phyloP scores from a whole-genome alignment of 2,888 invertebrate genomes.

The Chrysotoxum bicinctum region DNA sequence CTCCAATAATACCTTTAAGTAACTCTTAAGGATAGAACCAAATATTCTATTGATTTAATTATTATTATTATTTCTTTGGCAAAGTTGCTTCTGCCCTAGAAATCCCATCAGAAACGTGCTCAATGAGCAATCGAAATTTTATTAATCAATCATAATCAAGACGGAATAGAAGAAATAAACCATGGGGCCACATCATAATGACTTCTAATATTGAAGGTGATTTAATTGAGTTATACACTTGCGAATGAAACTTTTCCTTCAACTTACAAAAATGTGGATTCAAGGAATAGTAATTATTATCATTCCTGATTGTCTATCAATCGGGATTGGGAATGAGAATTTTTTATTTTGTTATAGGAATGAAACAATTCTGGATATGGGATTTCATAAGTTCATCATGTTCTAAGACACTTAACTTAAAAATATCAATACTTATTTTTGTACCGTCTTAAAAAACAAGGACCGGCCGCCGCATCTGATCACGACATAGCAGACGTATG shows the following conservation, averaged over 20 bases:
- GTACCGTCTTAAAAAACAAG: no score
- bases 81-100: conserved; percentile 43
- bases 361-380: conserved; percentile 48
- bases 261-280: conserved; percentile 35
- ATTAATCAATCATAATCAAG: conserved; percentile 71
- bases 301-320: conserved; percentile 61
- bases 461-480: no score
- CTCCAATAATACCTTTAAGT: conserved; percentile 2
- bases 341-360: conserved; percentile 51
- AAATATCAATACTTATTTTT: background rate
- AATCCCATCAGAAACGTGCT: conserved; percentile 64
- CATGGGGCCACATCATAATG: conserved; percentile 46
- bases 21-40: conserved; percentile 24
- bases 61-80: conserved; percentile 36
- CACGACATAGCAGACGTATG: no score
- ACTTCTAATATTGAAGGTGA: conserved; percentile 60
- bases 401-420: background rate
- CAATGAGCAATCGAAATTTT: conserved; percentile 72
- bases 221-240: conserved; percentile 64
- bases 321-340: conserved; percentile 33
- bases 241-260: conserved; percentile 16
- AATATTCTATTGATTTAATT: conserved; percentile 55
- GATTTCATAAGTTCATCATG: conserved; percentile 14
- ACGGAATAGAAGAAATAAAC: conserved; percentile 18
- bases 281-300: conserved; percentile 40